phyloP scores from a whole-genome alignment of 2,113 vertebrate species.

The Microcebus murinus region DNA sequence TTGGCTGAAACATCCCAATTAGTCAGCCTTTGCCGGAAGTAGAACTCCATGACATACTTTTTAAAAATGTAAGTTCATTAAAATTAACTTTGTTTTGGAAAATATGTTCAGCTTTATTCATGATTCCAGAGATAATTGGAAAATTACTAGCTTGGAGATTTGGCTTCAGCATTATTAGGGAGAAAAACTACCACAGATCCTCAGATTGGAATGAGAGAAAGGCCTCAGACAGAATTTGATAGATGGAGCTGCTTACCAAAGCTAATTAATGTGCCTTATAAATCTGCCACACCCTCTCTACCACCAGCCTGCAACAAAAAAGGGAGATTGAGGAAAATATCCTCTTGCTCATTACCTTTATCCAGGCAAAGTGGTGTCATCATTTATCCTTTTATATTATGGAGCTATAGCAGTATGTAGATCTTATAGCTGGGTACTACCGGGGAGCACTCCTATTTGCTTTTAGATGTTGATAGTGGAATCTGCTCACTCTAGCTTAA shows the following conservation, averaged over 20 bases:
- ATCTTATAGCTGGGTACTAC: neutral
- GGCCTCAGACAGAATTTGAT: neutral
- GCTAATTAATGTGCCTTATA: neutral
- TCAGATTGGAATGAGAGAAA: neutral
- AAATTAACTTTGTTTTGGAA: slow-evolving; percentile 65
- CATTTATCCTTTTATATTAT: neutral
- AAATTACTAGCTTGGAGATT: slow-evolving; percentile 10
- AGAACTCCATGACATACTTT: neutral
- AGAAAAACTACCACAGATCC: neutral
- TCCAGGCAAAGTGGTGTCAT: neutral
- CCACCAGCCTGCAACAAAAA: neutral
- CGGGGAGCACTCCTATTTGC: neutral
- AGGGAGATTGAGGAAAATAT: neutral
- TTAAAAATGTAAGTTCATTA: slow-evolving; percentile 27
- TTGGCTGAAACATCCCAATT: slow-evolving; percentile 8
- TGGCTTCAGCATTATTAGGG: slow-evolving; percentile 11
- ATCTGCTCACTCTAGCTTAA: neutral
- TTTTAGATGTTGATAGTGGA: neutral
- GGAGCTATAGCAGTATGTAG: neutral
- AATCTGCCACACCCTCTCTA: neutral
- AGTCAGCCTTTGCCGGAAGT: neutral
- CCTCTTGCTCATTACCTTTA: neutral
- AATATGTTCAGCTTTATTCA: slow-evolving; percentile 33
- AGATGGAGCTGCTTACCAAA: neutral
- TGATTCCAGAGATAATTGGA: neutral